Conservation (phyloP, 2,113 vertebrate species). For the Martes martes region DNA sequence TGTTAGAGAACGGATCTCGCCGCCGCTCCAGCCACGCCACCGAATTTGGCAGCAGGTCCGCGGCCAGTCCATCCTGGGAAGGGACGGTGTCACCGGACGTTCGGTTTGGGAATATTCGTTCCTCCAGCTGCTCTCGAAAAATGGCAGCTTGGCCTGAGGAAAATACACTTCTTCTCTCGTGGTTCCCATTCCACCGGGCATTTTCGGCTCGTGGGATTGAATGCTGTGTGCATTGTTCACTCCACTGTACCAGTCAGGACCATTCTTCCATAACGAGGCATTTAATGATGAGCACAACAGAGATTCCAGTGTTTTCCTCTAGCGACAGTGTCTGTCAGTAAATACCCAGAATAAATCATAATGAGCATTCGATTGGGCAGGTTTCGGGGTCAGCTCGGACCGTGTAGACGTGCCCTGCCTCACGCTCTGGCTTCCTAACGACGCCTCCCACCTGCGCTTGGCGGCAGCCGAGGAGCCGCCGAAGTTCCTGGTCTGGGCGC, state of each 20-base stretch:
- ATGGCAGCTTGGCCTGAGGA: not conserved
- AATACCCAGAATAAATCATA: not conserved
- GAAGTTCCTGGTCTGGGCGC: not conserved
- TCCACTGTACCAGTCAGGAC: not conserved
- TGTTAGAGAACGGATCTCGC: fast-evolving
- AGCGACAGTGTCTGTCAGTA: not conserved
- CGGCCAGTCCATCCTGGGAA: fast-evolving
- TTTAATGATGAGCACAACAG: not conserved
- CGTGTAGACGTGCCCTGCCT: fast-evolving
- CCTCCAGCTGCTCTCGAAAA: not conserved
- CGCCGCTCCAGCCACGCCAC: fast-evolving
- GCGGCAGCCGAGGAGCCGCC: not conserved
- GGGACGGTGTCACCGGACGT: fast-evolving
- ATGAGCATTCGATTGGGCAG: not conserved
- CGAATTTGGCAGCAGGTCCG: fast-evolving
- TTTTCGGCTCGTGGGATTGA: fast-evolving
- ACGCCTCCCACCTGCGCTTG: fast-evolving
- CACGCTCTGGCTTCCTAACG: fast-evolving
- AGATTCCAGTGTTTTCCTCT: not conserved
- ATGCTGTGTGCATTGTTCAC: not conserved
- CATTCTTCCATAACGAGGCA: not conserved
- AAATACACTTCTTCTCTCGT: not conserved
- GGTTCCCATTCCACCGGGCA: not conserved
- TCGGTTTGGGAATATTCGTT: not conserved
- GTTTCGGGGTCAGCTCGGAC: not conserved